Evolutionary conservation across 2,113 vertebrate genomes (phyloP).

Genomic region (Chaetops frenatus): DNA sequence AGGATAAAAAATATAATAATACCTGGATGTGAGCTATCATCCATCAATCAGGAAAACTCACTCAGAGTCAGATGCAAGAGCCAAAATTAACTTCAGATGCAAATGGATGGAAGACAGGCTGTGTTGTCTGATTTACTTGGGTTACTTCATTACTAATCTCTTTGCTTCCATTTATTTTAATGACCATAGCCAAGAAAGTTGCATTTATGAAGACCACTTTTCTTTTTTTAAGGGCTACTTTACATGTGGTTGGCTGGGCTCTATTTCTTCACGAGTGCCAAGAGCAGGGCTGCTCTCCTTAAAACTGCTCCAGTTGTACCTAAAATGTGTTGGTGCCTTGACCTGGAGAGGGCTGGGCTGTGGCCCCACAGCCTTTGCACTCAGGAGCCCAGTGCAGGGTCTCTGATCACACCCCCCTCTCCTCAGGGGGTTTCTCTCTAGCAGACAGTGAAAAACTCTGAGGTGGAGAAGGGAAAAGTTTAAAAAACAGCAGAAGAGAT

Average conservation of each 20-base stretch:
- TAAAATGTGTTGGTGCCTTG: neutral
- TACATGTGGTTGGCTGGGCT: accelerated
- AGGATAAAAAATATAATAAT: neutral
- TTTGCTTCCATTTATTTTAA: conserved; percentile 8
- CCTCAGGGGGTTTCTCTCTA: neutral
- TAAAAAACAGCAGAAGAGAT: neutral
- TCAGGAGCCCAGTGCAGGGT: neutral
- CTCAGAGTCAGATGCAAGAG: neutral
- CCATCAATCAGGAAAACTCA: conserved; percentile 11
- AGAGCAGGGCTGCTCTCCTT: neutral
- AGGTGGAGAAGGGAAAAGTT: neutral
- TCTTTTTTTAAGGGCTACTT: neutral
- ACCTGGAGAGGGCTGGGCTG: neutral
- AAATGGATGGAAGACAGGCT: neutral
- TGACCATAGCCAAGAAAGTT: neutral
- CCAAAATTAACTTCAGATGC: conserved; percentile 1
- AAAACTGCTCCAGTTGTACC: accelerated
- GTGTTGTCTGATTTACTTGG: neutral
- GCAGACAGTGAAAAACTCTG: neutral
- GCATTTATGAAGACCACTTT: neutral
- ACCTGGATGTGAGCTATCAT: neutral
- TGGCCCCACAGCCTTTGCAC: accelerated
- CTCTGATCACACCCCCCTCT: accelerated
- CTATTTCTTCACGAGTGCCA: neutral
- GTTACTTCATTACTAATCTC: conserved; percentile 58